Conservation (phyloP, 2,888 invertebrate genomes). For the Cacoxenus indagator region DNA sequence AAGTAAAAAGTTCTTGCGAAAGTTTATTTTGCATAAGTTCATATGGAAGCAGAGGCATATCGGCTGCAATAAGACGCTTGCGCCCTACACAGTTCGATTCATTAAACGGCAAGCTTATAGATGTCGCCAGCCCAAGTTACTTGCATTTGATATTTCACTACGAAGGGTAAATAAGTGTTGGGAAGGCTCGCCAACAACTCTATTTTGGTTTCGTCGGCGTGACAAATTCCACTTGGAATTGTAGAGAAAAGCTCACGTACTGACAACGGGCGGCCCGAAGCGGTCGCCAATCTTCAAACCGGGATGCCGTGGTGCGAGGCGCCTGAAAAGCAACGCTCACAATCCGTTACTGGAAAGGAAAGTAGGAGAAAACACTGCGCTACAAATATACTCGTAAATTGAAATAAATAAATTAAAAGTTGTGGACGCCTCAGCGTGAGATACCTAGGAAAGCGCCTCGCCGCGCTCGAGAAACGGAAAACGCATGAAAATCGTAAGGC, state of each 20-base stretch:
- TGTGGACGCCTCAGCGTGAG: conserved; percentile 61
- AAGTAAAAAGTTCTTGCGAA: conserved; percentile 55
- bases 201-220: conserved; percentile 48
- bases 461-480: neutral
- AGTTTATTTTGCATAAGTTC: conserved; percentile 65
- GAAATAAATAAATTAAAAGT: conserved; percentile 61
- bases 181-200: neutral
- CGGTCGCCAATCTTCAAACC: neutral
- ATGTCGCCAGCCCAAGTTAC: no score
- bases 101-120: neutral
- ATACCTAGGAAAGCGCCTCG: conserved; percentile 44
- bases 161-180: no score
- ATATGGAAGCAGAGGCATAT: conserved; percentile 14
- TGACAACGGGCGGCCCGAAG: conserved; percentile 24
- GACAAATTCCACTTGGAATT: conserved; percentile 66
- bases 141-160: no score
- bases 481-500: neutral
- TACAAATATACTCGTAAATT: conserved; percentile 28
- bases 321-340: neutral
- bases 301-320: neutral
- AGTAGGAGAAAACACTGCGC: conserved; percentile 16
- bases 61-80: neutral
- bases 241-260: conserved; percentile 57
- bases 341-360: neutral
- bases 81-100: neutral